Evolutionary conservation across 2,113 vertebrate species (phyloP), one percentile per base, ranked within the genome.

Genomic region (Pituophis catenifer): DNA sequence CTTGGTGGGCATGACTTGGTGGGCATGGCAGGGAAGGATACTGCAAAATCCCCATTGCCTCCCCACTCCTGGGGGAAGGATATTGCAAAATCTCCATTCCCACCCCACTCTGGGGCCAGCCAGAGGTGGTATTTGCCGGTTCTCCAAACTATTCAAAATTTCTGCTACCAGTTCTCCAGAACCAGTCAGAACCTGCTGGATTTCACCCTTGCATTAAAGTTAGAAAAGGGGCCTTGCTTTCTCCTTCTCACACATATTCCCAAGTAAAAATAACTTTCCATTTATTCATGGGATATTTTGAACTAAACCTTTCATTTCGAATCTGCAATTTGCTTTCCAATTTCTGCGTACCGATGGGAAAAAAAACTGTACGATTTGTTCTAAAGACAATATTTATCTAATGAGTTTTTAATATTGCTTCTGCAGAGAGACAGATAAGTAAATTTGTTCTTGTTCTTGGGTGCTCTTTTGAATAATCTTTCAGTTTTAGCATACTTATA

Each of bases 381-480:
- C 81, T 0, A 92, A 24, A 88, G 1, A 0, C 48, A 26, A 21
- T 0, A 59, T 91, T 93, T 88, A 92, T 93, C 93, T 93, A 44
- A 48, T 90, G 9, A 1, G 90, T 86, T 96, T 19, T 48, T 86
- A 92, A 91, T 33, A 24, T 93, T 70, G 19, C 1, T 93, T 93
- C 59, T 91, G 11, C 3, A 57, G 0, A 70, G 38, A 91, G 24
- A 5, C 2, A 92, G n/a, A 57, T 92, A 90, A 91, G 52, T 3
- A 93, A 86, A 4, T 70, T 75, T 55, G 0, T 44, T 91, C 24
- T 85, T 89, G 89, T 62, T n/a, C n/a, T 89, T 50, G 54, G 8
- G 48, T 23, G 86, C 3, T 5, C 6, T 65, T 91, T 90, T 86
- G 11, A 89, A 21, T 23, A 94, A 93, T 17, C 1, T 91, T 95